Evolutionary conservation across 2,797 vertebrate species (phyloP).

Genomic region (Alectoris magna): DNA sequence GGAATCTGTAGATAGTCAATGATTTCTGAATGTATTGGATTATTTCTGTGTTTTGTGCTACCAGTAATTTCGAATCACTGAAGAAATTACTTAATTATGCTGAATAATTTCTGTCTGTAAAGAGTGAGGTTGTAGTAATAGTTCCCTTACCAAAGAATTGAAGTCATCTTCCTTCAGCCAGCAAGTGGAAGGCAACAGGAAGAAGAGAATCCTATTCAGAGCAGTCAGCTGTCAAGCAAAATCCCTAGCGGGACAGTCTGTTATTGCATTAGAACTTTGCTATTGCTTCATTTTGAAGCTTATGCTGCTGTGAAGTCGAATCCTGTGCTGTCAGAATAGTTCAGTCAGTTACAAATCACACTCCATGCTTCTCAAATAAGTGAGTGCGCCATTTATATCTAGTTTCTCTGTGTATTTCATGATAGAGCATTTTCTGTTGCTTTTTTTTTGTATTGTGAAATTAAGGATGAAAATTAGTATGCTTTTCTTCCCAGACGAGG

Average conservation of each 20-base stretch:
- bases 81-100: neutral
- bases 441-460: neutral
- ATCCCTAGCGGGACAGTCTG: neutral
- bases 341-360: neutral
- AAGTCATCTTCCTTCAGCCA: neutral
- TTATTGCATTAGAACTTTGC: neutral
- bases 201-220: neutral
- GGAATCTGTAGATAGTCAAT: neutral
- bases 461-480: neutral
- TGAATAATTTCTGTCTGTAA: neutral
- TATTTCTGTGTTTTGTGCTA: neutral
- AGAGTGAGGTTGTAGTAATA: neutral
- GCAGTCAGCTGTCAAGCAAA: neutral
- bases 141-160: neutral
- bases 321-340: neutral
- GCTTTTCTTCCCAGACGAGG: neutral
- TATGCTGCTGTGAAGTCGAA: neutral
- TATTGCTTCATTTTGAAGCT: neutral
- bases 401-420: neutral
- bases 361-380: neutral
- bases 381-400: neutral
- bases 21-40: neutral
- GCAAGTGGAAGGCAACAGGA: neutral
- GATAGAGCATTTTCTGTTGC: neutral
- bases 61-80: neutral